Evolutionary conservation across 2,113 vertebrate species (phyloP).

Genomic region (Serilophus lunatus): DNA sequence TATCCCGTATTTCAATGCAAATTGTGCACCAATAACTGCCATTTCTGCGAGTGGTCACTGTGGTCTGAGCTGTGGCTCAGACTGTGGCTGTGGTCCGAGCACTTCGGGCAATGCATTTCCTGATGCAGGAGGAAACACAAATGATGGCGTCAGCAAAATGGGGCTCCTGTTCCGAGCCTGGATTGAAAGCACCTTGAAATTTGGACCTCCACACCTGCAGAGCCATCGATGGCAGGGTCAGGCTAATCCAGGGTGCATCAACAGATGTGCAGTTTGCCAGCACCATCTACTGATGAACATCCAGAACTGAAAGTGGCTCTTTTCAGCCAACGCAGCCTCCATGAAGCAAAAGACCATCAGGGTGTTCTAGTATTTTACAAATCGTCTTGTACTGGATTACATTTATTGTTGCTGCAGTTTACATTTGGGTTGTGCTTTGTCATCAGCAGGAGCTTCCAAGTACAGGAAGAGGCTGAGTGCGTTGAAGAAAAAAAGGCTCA

Average conservation of each 20-base stretch:
- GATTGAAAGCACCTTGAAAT: fast-evolving
- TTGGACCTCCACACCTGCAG: neutral
- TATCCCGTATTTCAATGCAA: neutral
- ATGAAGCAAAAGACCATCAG: fast-evolving
- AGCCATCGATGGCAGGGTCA: fast-evolving
- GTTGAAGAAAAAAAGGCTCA: neutral
- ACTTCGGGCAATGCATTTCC: neutral
- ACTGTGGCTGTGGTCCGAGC: neutral
- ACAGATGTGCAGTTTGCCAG: neutral
- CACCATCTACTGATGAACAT: constrained; percentile 37
- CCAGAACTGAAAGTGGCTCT: neutral
- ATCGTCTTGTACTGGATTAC: neutral
- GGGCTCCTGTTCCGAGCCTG: neutral
- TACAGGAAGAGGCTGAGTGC: neutral
- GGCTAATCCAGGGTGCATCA: neutral
- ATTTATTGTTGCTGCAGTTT: neutral
- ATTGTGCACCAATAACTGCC: fast-evolving
- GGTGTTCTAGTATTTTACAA: neutral
- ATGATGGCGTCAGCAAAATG: fast-evolving
- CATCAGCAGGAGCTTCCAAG: neutral
- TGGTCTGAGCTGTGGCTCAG: too few species aligned
- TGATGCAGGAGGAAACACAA: fast-evolving
- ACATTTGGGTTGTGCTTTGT: neutral
- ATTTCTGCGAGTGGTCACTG: neutral
- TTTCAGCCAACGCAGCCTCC: neutral